A percentile compares a stretch with the other conserved stretches of the same genome.
phyloP scores from a whole-genome alignment of 2,113 vertebrate species.

The Gila orcuttii region DNA sequence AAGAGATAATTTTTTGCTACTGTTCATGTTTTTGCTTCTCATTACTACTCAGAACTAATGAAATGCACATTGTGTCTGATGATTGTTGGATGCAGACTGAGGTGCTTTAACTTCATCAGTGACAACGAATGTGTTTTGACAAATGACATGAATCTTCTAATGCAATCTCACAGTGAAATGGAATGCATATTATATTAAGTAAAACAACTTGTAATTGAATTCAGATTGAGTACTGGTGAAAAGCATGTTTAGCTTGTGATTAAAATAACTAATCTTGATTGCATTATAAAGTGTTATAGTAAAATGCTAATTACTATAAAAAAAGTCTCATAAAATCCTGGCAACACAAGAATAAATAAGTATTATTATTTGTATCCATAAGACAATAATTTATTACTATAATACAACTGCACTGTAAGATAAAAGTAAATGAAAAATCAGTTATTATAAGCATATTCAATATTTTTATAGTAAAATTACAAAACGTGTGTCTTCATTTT shows the following conservation, averaged over 20 bases:
- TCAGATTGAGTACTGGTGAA: not conserved
- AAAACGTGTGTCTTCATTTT: not conserved
- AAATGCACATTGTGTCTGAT: not conserved
- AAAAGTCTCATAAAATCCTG: not conserved
- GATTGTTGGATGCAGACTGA: not conserved
- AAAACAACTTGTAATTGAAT: not conserved
- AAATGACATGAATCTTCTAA: slow-evolving; percentile 12
- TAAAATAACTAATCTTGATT: not conserved
- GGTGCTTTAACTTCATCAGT: slow-evolving; percentile 20
- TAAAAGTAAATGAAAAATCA: no score
- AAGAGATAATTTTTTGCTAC: not conserved
- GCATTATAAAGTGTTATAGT: not conserved
- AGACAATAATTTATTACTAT: no score
- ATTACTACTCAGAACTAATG: not conserved
- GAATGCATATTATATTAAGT: not conserved
- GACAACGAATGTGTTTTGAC: not conserved
- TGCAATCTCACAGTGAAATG: not conserved
- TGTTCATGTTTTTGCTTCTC: not conserved
- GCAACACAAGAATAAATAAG: not conserved
- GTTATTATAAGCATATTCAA: not conserved
- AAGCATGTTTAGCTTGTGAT: not conserved
- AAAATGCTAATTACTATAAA: not conserved
- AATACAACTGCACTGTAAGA: no score
- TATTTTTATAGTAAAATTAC: not conserved
- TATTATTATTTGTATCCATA: no score